phyloP scores from a whole-genome alignment of 2,113 vertebrate genomes.

The Aspiorhynchus laticeps region DNA sequence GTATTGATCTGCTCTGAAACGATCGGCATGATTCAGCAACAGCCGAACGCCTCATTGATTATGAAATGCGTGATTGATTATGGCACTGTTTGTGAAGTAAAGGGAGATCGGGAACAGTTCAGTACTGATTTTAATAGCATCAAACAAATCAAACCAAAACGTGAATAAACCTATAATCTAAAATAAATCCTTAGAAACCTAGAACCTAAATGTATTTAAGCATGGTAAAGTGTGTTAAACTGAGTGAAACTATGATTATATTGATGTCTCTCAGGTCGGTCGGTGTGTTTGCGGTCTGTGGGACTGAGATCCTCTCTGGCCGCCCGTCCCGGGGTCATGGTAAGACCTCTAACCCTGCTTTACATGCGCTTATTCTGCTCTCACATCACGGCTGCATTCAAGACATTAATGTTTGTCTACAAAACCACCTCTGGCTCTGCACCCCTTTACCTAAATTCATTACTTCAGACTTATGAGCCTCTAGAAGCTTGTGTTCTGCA shows the following conservation, averaged over 20 bases:
- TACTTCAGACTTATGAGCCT: too few species aligned
- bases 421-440: too few species aligned
- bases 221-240: too few species aligned
- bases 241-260: background rate
- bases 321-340: slow-evolving; percentile 43
- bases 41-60: background rate
- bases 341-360: slow-evolving; percentile 27
- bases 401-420: too few species aligned
- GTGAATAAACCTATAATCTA: background rate
- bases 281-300: slow-evolving; percentile 1
- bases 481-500: too few species aligned
- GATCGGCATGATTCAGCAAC: background rate
- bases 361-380: background rate
- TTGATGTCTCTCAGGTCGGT: background rate
- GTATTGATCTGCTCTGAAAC: background rate
- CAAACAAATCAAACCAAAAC: background rate
- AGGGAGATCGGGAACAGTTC: background rate
- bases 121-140: background rate
- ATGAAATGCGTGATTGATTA: background rate
- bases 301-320: slow-evolving; percentile 9
- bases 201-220: background rate
- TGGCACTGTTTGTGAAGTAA: background rate
- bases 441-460: too few species aligned
- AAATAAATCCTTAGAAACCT: background rate
- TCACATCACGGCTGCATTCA: background rate